These are phyloP conservation scores for Rhagonycha fulva DNA, from an alignment of 2,888 invertebrate genomes.

Conservation along the genomic window DNA sequence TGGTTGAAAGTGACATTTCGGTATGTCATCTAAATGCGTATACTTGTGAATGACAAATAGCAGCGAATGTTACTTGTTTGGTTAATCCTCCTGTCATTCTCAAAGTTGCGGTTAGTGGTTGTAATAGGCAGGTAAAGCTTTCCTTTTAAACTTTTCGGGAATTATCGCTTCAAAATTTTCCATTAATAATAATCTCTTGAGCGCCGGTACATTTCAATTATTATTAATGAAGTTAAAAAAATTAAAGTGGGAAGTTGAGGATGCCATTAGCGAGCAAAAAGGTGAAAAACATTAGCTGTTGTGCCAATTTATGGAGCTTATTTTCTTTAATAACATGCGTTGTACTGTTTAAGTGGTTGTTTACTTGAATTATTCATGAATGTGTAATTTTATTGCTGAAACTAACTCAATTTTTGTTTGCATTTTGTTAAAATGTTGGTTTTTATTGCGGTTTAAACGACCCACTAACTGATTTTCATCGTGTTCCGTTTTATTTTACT, in stretches of 20 bases:
- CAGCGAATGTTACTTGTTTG: not conserved
- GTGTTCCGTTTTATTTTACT: not conserved
- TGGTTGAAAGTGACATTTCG: not conserved
- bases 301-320: not conserved
- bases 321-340: conserved; percentile 2
- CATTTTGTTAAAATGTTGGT: not conserved
- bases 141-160: not conserved
- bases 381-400: not conserved
- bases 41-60: not conserved
- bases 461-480: not conserved
- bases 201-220: not conserved
- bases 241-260: not conserved
- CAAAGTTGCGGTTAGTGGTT: not conserved
- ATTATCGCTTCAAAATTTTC: not conserved
- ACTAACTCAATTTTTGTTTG: not conserved
- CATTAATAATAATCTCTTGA: not conserved
- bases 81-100: not conserved
- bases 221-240: not conserved
- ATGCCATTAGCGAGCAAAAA: not conserved
- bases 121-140: not conserved
- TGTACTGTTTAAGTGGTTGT: conserved; percentile 1
- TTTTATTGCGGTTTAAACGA: not conserved
- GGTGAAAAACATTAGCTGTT: not conserved
- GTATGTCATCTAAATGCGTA: not conserved
- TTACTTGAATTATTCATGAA: conserved; percentile 1